These are phyloP conservation scores for Caenorhabditis japonica DNA, from an alignment of 2,888 invertebrate species.

Conservation along the genomic window DNA sequence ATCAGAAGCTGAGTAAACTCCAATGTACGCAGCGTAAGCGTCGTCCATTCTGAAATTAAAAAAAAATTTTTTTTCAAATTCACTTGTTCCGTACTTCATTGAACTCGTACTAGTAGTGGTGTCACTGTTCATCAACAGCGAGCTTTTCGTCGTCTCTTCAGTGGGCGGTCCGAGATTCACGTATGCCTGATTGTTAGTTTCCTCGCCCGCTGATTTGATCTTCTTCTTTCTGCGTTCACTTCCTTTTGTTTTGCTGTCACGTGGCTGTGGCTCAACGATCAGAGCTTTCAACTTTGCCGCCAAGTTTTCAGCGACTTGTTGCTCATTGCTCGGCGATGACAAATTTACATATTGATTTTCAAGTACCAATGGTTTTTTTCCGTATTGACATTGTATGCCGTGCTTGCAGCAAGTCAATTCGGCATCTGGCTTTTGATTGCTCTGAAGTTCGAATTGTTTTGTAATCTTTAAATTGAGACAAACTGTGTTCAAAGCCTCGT, in stretches of 20 bases:
- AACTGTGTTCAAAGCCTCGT: conserved; percentile 22
- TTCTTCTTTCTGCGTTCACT: conserved; percentile 8
- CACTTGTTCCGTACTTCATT: no score
- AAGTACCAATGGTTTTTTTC: no score
- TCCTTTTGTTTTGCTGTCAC: no score
- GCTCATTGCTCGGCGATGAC: background rate
- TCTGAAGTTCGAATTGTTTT: conserved; percentile 1
- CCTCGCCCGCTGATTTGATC: conserved; percentile 6
- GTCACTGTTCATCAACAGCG: background rate
- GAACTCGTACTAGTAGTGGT: background rate
- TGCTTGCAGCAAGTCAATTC: conserved; percentile 25
- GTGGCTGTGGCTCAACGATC: conserved; percentile 2
- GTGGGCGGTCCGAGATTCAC: conserved; percentile 14
- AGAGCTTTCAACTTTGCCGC: conserved; percentile 8
- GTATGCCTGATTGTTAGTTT: conserved; percentile 7
- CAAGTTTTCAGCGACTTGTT: conserved; percentile 12
- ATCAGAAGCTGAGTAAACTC: background rate
- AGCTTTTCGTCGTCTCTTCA: conserved; percentile 1
- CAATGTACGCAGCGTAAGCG: conserved; percentile 14
- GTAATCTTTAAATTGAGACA: no score
- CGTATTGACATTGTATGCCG: conserved; percentile 15
- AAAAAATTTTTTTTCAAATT: no score
- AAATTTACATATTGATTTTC: conserved; percentile 32
- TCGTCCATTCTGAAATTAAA: conserved; percentile 5
- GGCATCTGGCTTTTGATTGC: conserved; percentile 6